phyloP scores from a whole-genome alignment of 2,113 vertebrate genomes.

The Cyphomyrus plagiostoma region DNA sequence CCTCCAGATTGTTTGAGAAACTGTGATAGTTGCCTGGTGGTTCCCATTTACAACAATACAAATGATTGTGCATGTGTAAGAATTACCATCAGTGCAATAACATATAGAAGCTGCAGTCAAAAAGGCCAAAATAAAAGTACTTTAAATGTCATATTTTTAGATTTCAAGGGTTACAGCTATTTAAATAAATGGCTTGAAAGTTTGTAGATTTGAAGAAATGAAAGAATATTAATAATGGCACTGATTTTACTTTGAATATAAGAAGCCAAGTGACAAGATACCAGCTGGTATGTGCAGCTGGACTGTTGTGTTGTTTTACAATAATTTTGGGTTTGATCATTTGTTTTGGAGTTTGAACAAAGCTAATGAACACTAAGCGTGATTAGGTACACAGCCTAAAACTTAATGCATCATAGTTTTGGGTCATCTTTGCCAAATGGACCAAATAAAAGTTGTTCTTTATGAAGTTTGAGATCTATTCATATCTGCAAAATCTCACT shows the following conservation, averaged over 20 bases:
- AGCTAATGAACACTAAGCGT: not conserved
- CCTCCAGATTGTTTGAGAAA: not conserved
- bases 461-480: not conserved
- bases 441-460: not conserved
- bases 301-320: not conserved
- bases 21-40: not conserved
- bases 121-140: not conserved
- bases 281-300: conserved; percentile 11
- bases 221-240: not conserved
- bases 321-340: not conserved
- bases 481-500: not conserved
- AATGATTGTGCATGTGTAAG: not conserved
- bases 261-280: not conserved
- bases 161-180: not conserved
- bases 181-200: not conserved
- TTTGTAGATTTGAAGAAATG: not conserved
- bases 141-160: not conserved
- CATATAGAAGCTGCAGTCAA: not conserved
- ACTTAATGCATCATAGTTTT: not conserved
- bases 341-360: conserved; percentile 6
- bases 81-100: not conserved
- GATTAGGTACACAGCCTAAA: not conserved
- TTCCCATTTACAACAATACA: not conserved
- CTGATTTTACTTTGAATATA: not conserved
- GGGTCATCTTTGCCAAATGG: not conserved